Evolutionary conservation across 2,888 invertebrate genomes (phyloP), one percentile per base, ranked within the genome.

Genomic region (Lepeophtheirus nordmannii): DNA sequence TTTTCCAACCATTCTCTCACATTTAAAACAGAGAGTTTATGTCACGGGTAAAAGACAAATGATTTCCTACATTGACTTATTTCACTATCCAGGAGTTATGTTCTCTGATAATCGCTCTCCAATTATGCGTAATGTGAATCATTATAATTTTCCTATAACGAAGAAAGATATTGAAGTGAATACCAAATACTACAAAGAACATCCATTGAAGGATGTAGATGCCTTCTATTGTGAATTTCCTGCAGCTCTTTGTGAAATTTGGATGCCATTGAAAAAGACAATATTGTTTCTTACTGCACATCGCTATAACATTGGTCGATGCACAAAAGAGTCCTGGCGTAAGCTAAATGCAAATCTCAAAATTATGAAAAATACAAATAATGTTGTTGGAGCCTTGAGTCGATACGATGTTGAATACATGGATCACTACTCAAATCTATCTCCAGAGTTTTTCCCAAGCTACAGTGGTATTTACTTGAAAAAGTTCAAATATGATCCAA

Each of bases 251-350:
- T 62, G 62, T 46, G 22, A 62, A 40, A 17, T 62, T n/a, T 62
- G 62, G 62, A 14, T 62, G 40, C 39, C 62, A 10, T 62, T 38
- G 9, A 57, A 57, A 11, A 39, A 38, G 7, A 17, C 8, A 9
- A 62, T 62, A n/a, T 17, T 62, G 11, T 39, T 62, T 23, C 20
- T 62, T 1, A 17, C 62, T 14, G 62, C 62, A 20, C 62, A 62
- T 40, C 17, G 62, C 9, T 62, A 62, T 40, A 62, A 62, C 40
- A 11, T 62, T n/a, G 62, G 62, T 9, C 17, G 62, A 17, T 62
- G 62, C 41, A 40, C 62, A 1, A 11, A 22, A 8, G 10, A 10
- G 1, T 39, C 39, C 11, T 62, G 62, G 62, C 12, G 11, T 20
- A 39, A 22, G 17, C n/a, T 38, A 23, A 30, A 62, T 46, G 17